Conservation (phyloP, 35 echinoderm and acorn worm species). For the Lytechinus pictus region DNA sequence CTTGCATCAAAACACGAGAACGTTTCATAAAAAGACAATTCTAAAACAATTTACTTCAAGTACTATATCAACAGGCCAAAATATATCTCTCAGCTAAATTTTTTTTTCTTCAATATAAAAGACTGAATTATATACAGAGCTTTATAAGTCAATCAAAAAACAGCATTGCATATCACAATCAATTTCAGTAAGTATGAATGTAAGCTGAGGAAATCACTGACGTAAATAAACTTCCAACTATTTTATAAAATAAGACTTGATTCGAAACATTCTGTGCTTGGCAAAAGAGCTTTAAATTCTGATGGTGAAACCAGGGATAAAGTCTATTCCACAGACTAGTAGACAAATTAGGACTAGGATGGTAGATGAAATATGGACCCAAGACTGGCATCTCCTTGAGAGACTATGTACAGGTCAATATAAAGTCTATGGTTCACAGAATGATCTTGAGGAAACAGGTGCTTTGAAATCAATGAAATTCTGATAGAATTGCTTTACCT, state of each 20-base stretch:
- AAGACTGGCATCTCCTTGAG: not conserved
- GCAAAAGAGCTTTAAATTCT: not conserved
- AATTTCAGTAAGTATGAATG: not conserved
- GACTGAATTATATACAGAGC: not conserved
- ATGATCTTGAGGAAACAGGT: no score
- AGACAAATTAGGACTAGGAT: no score
- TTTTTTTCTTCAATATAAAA: not conserved
- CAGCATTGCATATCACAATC: constrained; percentile 11
- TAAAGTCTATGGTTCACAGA: no score
- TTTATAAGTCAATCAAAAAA: not conserved
- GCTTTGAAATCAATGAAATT: no score
- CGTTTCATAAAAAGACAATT: not conserved
- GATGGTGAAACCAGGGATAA: no score
- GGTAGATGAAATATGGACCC: not conserved
- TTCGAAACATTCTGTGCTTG: not conserved
- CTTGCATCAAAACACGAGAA: not conserved
- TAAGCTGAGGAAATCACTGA: not conserved
- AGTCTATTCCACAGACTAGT: no score
- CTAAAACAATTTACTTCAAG: not conserved
- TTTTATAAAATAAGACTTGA: not conserved
- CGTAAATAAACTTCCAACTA: not conserved
- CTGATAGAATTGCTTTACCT: no score
- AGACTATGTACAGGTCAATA: not conserved
- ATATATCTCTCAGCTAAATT: not conserved
- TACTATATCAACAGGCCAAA: not conserved